Conservation (phyloP, 2,797 vertebrate species). For the Neostethus bicornis region DNA sequence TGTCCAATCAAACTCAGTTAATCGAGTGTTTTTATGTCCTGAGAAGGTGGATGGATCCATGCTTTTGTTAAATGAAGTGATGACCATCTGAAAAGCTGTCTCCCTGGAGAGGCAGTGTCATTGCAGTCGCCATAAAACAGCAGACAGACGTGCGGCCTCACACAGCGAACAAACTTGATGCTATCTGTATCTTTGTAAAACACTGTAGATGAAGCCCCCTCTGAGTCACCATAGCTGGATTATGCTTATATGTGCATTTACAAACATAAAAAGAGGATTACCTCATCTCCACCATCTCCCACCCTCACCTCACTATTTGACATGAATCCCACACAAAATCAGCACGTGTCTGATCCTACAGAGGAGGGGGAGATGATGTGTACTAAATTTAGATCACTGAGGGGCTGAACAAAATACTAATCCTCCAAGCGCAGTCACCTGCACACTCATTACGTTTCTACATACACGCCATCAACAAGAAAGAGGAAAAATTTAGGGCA, state of each 20-base stretch:
- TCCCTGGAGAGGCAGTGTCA: conserved; percentile 63
- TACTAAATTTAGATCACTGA: conserved; percentile 77
- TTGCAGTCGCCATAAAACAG: conserved; percentile 79
- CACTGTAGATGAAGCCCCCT: conserved; percentile 34
- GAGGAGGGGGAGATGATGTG: conserved; percentile 33
- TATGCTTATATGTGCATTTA: conserved; percentile 56
- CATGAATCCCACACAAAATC: conserved; percentile 70
- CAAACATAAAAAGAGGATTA: conserved; percentile 76
- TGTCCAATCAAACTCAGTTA: conserved; percentile 56
- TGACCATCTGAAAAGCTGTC: conserved; percentile 45
- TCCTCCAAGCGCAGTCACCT: conserved; percentile 70
- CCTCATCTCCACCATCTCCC: conserved; percentile 59
- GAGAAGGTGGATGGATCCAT: conserved; percentile 26
- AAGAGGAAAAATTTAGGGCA: conserved; percentile 65
- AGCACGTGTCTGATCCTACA: conserved; percentile 48
- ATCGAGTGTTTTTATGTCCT: conserved; percentile 44
- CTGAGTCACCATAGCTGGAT: conserved; percentile 65
- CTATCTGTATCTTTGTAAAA: conserved; percentile 44
- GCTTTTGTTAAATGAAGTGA: conserved; percentile 43
- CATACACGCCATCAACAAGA: conserved; percentile 55
- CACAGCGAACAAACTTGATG: conserved; percentile 53
- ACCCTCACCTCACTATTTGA: conserved; percentile 69
- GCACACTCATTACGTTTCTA: conserved; percentile 53
- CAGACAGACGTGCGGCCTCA: conserved; percentile 62
- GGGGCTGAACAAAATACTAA: conserved; percentile 63